Evolutionary conservation across 2,113 vertebrate genomes (phyloP).

Genomic region (Rhinolophus ferrumequinum): DNA sequence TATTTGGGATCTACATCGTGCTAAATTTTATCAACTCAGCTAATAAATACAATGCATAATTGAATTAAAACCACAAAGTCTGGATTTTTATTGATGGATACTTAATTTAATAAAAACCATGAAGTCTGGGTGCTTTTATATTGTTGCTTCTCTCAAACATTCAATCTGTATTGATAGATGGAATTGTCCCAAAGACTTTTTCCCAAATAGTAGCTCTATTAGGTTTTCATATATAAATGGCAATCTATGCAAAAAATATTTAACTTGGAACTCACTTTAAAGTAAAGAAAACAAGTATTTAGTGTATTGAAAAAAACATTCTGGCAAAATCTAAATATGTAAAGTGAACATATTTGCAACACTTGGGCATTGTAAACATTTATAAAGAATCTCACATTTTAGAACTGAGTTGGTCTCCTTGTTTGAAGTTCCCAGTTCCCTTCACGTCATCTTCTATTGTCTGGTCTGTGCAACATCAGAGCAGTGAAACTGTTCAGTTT

Average conservation of each 20-base stretch:
- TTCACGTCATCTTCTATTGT: neutral
- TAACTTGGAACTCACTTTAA: neutral
- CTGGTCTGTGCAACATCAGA: neutral
- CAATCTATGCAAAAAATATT: neutral
- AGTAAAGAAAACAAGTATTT: neutral
- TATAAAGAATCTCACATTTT: neutral
- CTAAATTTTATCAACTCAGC: neutral
- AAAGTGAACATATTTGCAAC: neutral
- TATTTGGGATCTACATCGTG: neutral
- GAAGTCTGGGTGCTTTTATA: neutral
- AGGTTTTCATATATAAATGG: neutral
- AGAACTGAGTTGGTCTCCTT: neutral
- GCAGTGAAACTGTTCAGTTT: constrained; percentile 62
- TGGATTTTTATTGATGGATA: neutral
- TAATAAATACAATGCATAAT: neutral
- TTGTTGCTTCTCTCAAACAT: neutral
- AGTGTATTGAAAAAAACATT: neutral
- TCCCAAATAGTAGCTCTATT: neutral
- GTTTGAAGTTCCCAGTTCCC: neutral
- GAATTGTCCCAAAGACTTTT: neutral
- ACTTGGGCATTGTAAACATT: neutral
- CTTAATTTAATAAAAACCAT: neutral
- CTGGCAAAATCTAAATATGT: neutral
- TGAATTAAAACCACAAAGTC: neutral
- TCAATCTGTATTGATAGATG: neutral